Evolutionary conservation across 2,113 vertebrate genomes (phyloP), one percentile per base, ranked within the genome.

Genomic region (Campylomormyrus tamandua): DNA sequence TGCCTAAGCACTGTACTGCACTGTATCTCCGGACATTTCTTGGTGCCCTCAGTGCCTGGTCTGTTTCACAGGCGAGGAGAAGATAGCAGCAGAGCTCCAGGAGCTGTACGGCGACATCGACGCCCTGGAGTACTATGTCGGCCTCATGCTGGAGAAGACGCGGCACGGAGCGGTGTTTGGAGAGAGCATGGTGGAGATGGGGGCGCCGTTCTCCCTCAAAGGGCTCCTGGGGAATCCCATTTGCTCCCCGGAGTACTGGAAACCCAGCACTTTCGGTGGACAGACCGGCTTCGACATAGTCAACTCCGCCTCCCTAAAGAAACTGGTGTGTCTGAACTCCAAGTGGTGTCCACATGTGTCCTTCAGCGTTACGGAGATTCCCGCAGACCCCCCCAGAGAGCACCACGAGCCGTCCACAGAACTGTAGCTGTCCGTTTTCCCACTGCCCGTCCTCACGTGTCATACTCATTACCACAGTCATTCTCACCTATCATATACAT

Each of bases 181-280:
- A 31, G 96, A 98, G 92, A 99, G 98, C 90, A 99, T 99, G 97
- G 96, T 99, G 88, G 98, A 99, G 94, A 98, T 99, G 0, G 98
- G 98, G 3, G 97, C 98, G n/a, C 98, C 98, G 0, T 99, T 99
- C 92, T 99, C 98, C 52, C 94, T 99, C 90, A 99, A 98, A 93
- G 98, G 98, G 53, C 97, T 99, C 31, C 31, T 98, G 74, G 98
- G 98, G 83, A 99, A 99, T 74, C 97, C 98, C 77, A 97, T 99
- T 92, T 99, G 98, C 93, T 99, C 98, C 70, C 98, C 98, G 0
- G 96, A 96, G 89, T 99, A 99, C 94, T 99, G 98, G 98, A 99
- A 98, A 90, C 96, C 98, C 10, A 99, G 98, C 90, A 99, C 98
- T 0, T 99, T 99, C 0, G 98, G 98, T 0, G 98, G 98, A 2